These are phyloP conservation scores for Dysmachus trigonus DNA, from an alignment of 2,888 invertebrate genomes.

Conservation along the genomic window DNA sequence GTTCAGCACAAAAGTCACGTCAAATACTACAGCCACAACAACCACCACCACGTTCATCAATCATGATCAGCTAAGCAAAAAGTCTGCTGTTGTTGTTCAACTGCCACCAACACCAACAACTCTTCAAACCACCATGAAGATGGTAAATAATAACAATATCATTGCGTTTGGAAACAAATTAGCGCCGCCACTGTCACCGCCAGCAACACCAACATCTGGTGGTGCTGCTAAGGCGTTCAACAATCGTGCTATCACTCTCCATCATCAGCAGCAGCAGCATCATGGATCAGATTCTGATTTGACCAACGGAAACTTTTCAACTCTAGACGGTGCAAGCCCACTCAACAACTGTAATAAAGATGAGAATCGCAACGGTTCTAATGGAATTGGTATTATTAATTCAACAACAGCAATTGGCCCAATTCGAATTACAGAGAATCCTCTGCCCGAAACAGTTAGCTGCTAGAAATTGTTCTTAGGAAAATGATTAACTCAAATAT, in stretches of 20 bases:
- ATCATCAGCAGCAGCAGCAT: slow-evolving; percentile 19
- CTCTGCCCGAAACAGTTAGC: slow-evolving; percentile 63
- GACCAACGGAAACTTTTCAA: slow-evolving; percentile 41
- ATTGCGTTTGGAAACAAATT: slow-evolving; percentile 46
- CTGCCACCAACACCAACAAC: slow-evolving; percentile 54
- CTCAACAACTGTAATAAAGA: slow-evolving; percentile 48
- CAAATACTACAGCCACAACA: slow-evolving; percentile 36
- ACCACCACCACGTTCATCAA: slow-evolving; percentile 40
- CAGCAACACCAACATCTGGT: slow-evolving; percentile 42
- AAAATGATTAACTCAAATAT: neutral
- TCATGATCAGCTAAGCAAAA: slow-evolving; percentile 40
- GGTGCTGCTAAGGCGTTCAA: neutral
- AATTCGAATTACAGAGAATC: slow-evolving; percentile 65
- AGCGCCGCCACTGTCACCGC: slow-evolving; percentile 45
- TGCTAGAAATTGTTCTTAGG: slow-evolving; percentile 55
- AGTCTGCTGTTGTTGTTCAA: slow-evolving; percentile 44
- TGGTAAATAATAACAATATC: slow-evolving; percentile 54
- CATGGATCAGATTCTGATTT: neutral
- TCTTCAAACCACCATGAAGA: slow-evolving; percentile 54
- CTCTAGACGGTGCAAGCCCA: neutral
- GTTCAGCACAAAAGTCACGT: slow-evolving; percentile 41
- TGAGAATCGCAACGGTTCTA: slow-evolving; percentile 50
- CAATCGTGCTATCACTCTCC: neutral
- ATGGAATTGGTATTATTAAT: neutral
- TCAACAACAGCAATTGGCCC: slow-evolving; percentile 60